Percentiles rank a stretch among this genome's conserved stretches.
These are phyloP conservation scores for Astyanax mexicanus DNA, from an alignment of 2,797 vertebrate species.

Conservation along the genomic window DNA sequence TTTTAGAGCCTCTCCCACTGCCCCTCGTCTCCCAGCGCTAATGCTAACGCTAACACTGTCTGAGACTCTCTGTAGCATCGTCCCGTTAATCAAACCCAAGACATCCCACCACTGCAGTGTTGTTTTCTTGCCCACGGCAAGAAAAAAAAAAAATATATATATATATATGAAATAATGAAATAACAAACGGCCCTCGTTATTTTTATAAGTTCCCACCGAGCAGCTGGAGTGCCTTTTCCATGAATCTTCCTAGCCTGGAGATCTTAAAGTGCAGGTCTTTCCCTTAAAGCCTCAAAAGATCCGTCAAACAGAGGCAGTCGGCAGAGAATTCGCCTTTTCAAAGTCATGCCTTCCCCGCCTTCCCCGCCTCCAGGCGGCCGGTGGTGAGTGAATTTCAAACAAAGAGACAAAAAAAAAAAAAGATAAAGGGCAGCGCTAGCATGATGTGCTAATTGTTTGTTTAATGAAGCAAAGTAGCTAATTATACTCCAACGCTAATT, in stretches of 20 bases:
- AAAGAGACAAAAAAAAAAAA: too few species aligned
- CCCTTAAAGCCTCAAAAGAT: background rate
- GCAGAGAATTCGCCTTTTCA: background rate
- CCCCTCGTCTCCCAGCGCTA: slow-evolving; percentile 36
- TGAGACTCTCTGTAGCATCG: slow-evolving; percentile 47
- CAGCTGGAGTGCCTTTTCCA: slow-evolving; percentile 32
- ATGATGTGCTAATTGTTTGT: background rate
- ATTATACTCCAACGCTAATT: background rate
- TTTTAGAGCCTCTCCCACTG: too few species aligned
- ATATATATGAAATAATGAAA: too few species aligned
- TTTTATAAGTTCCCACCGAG: slow-evolving; percentile 38
- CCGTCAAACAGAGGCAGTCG: background rate
- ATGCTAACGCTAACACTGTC: background rate
- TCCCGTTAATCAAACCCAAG: slow-evolving; percentile 65
- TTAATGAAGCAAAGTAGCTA: background rate
- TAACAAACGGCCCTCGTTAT: slow-evolving; percentile 39
- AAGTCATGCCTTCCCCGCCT: background rate
- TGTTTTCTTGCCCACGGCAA: slow-evolving; percentile 38
- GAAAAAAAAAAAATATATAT: background rate
- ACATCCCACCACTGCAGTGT: slow-evolving; percentile 48
- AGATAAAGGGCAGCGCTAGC: too few species aligned
- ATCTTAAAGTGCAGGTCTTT: slow-evolving; percentile 13
- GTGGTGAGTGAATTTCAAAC: too few species aligned
- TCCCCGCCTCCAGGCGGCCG: background rate
- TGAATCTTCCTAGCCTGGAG: slow-evolving; percentile 28